Evolutionary conservation across 2,797 vertebrate genomes (phyloP).

Genomic region (Schizothorax lantsangensis): DNA sequence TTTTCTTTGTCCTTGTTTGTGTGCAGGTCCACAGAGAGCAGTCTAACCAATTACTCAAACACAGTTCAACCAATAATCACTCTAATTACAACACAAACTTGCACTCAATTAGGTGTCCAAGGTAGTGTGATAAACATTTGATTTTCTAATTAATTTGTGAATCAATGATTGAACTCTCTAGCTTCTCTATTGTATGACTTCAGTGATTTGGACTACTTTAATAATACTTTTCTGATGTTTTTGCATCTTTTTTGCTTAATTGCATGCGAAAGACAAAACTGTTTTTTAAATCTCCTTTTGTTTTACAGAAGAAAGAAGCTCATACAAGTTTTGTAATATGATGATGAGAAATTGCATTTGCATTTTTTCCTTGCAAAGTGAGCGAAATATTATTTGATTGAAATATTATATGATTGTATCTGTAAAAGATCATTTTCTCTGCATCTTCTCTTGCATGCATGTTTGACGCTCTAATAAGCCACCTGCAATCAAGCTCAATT

Average conservation of each 20-base stretch:
- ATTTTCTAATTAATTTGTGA: background rate
- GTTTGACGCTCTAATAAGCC: constrained; percentile 23
- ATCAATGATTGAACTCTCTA: background rate
- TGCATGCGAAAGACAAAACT: background rate
- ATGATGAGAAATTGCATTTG: background rate
- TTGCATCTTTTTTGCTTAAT: background rate
- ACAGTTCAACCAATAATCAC: constrained; percentile 65
- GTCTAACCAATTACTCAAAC: constrained; percentile 75
- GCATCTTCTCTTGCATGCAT: background rate
- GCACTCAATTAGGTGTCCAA: constrained; percentile 40
- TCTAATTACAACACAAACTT: constrained; percentile 72
- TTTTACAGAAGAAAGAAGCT: background rate
- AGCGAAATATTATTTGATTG: background rate
- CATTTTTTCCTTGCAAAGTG: background rate
- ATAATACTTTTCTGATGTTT: background rate
- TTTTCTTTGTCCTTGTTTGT: constrained; percentile 57
- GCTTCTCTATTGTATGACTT: background rate
- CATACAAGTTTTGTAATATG: background rate
- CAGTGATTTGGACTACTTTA: background rate
- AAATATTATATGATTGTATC: background rate
- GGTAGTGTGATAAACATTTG: background rate
- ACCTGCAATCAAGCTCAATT: constrained; percentile 38
- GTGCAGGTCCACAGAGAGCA: constrained; percentile 65
- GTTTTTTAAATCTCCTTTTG: background rate
- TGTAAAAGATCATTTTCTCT: constrained; percentile 12